Evolutionary conservation across 1,140 invertebrate species (phyloP).

Genomic region (Batillaria attramentaria): DNA sequence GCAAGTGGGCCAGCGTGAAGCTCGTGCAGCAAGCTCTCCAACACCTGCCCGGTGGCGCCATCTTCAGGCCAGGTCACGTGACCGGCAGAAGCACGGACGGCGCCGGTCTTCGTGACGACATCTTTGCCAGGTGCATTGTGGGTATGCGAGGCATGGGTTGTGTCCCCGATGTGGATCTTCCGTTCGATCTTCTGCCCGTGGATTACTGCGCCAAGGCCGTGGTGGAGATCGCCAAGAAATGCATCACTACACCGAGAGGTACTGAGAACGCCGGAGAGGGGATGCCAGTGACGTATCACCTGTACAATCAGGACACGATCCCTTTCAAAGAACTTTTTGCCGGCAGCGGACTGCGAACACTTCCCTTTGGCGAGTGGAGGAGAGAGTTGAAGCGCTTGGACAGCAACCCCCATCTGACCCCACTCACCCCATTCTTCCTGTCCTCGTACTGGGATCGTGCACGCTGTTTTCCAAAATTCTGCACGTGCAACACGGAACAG

Average conservation of each 20-base stretch:
- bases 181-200: constrained; percentile 55
- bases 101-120: constrained; percentile 50
- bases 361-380: constrained; percentile 51
- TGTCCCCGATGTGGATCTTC: constrained; percentile 54
- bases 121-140: constrained; percentile 49
- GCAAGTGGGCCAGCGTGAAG: constrained; percentile 58
- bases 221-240: constrained; percentile 56
- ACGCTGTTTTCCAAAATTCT: constrained; percentile 50
- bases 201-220: constrained; percentile 53
- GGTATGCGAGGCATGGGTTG: constrained; percentile 50
- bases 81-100: constrained; percentile 48
- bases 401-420: constrained; percentile 47
- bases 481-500: constrained; percentile 49
- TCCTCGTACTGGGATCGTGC: constrained; percentile 52
- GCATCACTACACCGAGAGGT: too few relatives aligned
- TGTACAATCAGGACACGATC: constrained; percentile 53
- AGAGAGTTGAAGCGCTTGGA: constrained; percentile 36
- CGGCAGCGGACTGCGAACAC: constrained; percentile 37
- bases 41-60: constrained; percentile 53
- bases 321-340: constrained; percentile 49
- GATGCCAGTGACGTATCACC: constrained; percentile 43
- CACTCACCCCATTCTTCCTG: constrained; percentile 51
- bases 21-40: constrained; percentile 53
- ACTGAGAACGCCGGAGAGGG: too few relatives aligned
- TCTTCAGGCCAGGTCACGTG: constrained; percentile 55